These are phyloP conservation scores for Drosophila yooni DNA, from an alignment of 2,888 invertebrate genomes.

Conservation along the genomic window DNA sequence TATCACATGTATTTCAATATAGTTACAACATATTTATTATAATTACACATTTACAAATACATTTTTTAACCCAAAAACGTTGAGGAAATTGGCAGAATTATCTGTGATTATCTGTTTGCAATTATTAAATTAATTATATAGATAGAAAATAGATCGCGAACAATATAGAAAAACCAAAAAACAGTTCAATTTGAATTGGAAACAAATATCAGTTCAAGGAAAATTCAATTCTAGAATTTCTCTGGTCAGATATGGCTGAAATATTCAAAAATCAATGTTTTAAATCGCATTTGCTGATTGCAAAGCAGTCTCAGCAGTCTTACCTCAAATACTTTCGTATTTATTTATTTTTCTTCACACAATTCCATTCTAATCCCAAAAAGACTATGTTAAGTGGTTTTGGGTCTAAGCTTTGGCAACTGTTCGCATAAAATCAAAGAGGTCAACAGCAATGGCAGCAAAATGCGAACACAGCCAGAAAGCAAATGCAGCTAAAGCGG, in stretches of 20 bases:
- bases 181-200: no score
- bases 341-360: background rate
- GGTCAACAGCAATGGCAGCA: slow-evolving; percentile 45
- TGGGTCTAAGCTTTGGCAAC: slow-evolving; percentile 9
- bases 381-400: background rate
- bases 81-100: background rate
- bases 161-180: no score
- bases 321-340: background rate
- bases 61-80: background rate
- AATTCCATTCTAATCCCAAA: background rate
- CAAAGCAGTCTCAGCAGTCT: background rate
- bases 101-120: background rate
- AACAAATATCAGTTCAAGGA: background rate
- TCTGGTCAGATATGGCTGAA: background rate
- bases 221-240: background rate
- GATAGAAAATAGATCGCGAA: background rate
- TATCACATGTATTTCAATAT: background rate
- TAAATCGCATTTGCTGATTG: background rate
- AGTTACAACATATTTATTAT: background rate
- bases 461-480: slow-evolving; percentile 25
- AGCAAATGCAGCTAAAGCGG: background rate
- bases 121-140: background rate
- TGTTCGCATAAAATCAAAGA: slow-evolving; percentile 36
- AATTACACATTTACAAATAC: background rate
- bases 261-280: background rate